Base-by-base conservation (phyloP, 1,140 invertebrate genomes). In the Aculops lycopersici region DNA sequence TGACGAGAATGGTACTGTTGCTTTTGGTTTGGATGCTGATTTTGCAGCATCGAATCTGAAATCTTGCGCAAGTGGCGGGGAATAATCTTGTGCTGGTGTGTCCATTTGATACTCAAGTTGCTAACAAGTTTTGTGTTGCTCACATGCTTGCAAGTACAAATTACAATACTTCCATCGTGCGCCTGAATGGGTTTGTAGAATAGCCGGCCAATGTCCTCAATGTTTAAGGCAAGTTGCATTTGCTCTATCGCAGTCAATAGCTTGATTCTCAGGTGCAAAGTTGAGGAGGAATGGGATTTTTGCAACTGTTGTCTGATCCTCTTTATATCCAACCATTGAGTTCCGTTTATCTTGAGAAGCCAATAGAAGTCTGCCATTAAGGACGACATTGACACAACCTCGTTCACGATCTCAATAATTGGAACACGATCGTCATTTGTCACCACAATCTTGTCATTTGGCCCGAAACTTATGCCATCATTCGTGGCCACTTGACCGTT, bases 351-450 rank as follows among this genome's bases (percentile, higher is more conserved):
- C 65, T 94, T 92, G 71, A 94, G 79, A 2, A 95, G 61, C 86
- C 86, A 95, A 57, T 94, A 76, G 55, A 86, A 80, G 58, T 95
- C 84, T 43, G 71, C 71, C 52, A 86, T 71, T 20, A 90, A 70
- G 45, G 74, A 74, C 45, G 71, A 74, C 17, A 80, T 76, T 15
- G 24, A 8, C n/a, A 31, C 24, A 54, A 16, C 15, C 15, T 20
- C 43, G 3, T 46, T 17, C 37, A 21, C 43, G 16, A 94, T 72
- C 61, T 92, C 81, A 47, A 94, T 75, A 20, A 88, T 79, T 3
- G 88, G 88, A 35, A 92, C 60, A 55, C 81, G 81, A 47, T 95
- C 86, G 60, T 94, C 86, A 51, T 78, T 81, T 2, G 84, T 94
- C 8, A 90, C 76, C 40, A 94, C 60, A 20, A 95, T 71, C 54